phyloP scores from a whole-genome alignment of 2,888 invertebrate species.

The Penaeus monodon region DNA sequence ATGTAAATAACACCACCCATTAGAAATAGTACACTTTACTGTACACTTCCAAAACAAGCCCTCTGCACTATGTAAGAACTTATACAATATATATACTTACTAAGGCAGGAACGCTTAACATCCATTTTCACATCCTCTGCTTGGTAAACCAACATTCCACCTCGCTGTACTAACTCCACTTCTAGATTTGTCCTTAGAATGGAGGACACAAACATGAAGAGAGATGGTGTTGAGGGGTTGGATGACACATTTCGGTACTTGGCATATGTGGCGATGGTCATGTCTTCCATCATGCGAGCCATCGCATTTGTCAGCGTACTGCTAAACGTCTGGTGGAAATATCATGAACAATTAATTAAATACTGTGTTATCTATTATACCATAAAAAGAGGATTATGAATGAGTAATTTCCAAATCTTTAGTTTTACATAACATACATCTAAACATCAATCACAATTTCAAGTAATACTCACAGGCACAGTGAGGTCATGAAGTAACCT shows the following conservation, averaged over 20 bases:
- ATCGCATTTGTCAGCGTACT: constrained; percentile 67
- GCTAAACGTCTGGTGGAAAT: constrained; percentile 42
- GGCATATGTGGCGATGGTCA: constrained; percentile 88
- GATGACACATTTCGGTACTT: constrained; percentile 81
- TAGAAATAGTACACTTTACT: no score
- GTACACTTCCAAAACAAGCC: no score
- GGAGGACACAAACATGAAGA: constrained; percentile 90
- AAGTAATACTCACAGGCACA: constrained; percentile 49
- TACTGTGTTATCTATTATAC: neutral
- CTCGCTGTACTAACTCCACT: constrained; percentile 89
- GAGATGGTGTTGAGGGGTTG: constrained; percentile 77
- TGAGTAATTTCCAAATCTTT: neutral
- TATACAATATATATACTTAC: constrained; percentile 70
- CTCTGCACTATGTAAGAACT: no score
- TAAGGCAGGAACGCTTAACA: constrained; percentile 82
- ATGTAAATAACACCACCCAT: no score
- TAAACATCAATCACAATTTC: neutral
- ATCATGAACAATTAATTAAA: neutral
- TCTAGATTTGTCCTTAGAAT: constrained; percentile 92
- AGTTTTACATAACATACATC: neutral
- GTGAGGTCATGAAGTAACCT: constrained; percentile 52
- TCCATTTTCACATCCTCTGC: constrained; percentile 70
- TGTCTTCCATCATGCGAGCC: constrained; percentile 81
- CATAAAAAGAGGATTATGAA: neutral
- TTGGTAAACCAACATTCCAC: constrained; percentile 79